Percentiles rank a stretch among this genome's conserved stretches.
These are phyloP conservation scores for Ondatra zibethicus DNA, from an alignment of 2,113 vertebrate species.

Conservation along the genomic window DNA sequence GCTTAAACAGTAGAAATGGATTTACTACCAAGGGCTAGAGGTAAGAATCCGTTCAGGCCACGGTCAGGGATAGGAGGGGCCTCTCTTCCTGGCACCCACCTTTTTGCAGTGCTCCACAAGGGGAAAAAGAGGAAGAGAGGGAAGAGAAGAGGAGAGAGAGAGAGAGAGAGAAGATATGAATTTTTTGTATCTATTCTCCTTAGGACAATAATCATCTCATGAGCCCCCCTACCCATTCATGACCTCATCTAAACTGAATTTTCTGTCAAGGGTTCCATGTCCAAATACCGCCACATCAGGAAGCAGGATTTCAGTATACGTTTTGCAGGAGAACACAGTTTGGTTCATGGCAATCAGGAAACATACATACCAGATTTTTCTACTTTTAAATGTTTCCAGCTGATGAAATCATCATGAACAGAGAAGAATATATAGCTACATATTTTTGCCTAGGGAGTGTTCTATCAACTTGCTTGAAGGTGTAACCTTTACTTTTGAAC, in stretches of 20 bases:
- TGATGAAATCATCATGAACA: not conserved
- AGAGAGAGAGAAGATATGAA: not conserved
- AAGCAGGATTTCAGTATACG: not conserved
- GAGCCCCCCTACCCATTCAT: not conserved
- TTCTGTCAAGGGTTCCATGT: not conserved
- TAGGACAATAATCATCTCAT: not conserved
- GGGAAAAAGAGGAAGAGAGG: not conserved
- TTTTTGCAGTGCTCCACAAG: not conserved
- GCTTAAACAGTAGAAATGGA: not conserved
- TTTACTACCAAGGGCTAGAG: not conserved
- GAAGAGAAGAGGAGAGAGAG: too few relatives aligned
- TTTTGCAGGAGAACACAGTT: not conserved
- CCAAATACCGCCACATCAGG: not conserved
- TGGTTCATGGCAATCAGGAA: not conserved
- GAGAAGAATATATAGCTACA: not conserved
- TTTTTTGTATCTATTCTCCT: not conserved
- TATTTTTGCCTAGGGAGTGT: not conserved
- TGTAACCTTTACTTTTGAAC: conserved; percentile 12
- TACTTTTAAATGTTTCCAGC: conserved; percentile 9
- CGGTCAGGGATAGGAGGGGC: not conserved
- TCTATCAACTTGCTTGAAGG: not conserved
- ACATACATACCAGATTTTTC: not conserved
- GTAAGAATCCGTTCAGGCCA: not conserved
- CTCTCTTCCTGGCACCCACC: not conserved
- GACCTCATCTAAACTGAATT: not conserved